Percentiles rank a stretch among this genome's conserved stretches.
phyloP scores from a whole-genome alignment of 2,797 vertebrate species.

The Pachyuromys duprasi region DNA sequence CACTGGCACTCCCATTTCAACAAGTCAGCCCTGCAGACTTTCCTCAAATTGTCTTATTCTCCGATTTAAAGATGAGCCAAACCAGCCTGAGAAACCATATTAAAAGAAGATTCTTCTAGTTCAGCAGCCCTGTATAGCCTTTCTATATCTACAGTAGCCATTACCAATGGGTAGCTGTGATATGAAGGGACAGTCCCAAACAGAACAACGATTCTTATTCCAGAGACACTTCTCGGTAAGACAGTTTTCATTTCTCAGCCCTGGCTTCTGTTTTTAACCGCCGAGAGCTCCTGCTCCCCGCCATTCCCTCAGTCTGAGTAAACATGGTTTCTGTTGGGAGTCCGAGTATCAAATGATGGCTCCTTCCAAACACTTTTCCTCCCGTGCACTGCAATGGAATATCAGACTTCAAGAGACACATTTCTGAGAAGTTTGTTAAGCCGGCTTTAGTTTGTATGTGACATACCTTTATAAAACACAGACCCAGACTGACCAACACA shows the following conservation, averaged over 20 bases:
- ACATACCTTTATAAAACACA: background rate
- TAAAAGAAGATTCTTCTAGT: background rate
- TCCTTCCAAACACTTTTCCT: background rate
- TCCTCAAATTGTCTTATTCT: background rate
- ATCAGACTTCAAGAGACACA: background rate
- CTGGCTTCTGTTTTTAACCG: background rate
- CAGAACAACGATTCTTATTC: background rate
- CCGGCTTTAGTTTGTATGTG: background rate
- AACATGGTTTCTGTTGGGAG: background rate
- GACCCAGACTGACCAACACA: background rate
- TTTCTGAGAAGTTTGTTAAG: background rate
- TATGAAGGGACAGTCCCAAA: background rate
- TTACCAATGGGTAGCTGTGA: fast-evolving
- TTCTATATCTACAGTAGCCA: background rate
- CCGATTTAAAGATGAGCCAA: background rate
- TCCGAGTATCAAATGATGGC: background rate
- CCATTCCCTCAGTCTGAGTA: background rate
- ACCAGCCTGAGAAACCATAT: background rate
- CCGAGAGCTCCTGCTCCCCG: background rate
- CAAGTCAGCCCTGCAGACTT: background rate
- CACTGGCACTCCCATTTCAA: background rate
- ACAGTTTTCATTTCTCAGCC: background rate
- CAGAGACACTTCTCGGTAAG: background rate
- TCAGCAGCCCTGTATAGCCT: background rate
- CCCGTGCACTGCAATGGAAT: no score